These are phyloP conservation scores for Cairina moschata DNA, from an alignment of 2,113 vertebrate genomes.

Conservation along the genomic window DNA sequence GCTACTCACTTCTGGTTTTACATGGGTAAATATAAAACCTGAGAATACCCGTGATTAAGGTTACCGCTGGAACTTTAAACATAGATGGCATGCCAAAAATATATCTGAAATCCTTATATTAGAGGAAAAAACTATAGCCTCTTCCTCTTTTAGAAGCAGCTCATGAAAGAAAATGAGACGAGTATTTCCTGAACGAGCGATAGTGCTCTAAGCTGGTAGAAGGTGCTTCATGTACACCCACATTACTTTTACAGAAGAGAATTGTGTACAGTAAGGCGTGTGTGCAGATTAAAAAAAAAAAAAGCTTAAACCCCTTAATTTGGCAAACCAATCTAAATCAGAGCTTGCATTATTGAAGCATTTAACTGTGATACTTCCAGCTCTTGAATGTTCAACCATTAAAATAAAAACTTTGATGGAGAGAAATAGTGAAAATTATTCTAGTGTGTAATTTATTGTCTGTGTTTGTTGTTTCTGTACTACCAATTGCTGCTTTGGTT, in stretches of 20 bases:
- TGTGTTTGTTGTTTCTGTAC: not conserved
- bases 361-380: not conserved
- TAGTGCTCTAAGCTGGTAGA: rapidly evolving
- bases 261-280: rapidly evolving
- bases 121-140: not conserved
- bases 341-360: not conserved
- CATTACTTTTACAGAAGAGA: not conserved
- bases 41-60: not conserved
- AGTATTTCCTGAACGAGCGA: not conserved
- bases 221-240: not conserved
- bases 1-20: not conserved
- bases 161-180: not conserved
- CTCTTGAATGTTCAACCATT: not conserved
- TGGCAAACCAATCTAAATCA: not conserved
- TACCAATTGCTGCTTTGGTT: not conserved
- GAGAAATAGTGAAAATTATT: not conserved
- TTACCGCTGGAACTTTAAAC: not conserved
- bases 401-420: not conserved
- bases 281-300: not conserved
- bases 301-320: too few relatives aligned
- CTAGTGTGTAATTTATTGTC: not conserved
- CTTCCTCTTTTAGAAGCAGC: not conserved
- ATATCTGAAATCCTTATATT: not conserved
- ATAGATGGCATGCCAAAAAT: not conserved
- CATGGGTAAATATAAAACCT: not conserved